Percentiles rank a stretch among this genome's conserved stretches.
These are phyloP conservation scores for Trachurus trachurus DNA, from an alignment of 2,797 vertebrate genomes.

Conservation along the genomic window DNA sequence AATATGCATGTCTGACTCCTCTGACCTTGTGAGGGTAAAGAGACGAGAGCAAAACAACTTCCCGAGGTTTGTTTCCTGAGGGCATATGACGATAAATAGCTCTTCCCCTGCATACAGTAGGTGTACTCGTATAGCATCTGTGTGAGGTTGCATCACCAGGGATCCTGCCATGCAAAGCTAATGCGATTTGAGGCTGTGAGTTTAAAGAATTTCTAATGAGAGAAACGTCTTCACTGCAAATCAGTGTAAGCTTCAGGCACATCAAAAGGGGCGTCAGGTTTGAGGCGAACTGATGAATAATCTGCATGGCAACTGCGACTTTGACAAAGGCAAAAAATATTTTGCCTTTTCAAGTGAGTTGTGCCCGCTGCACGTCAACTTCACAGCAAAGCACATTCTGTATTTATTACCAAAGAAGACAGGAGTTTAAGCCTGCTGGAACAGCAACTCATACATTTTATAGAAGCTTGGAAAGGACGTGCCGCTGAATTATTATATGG, in stretches of 20 bases:
- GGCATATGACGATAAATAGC: constrained; percentile 45
- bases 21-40: constrained; percentile 60
- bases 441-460: constrained; percentile 46
- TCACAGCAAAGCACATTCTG: constrained; percentile 54
- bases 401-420: constrained; percentile 56
- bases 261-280: constrained; percentile 64
- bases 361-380: constrained; percentile 36
- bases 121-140: constrained; percentile 45
- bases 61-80: constrained; percentile 43
- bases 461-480: constrained; percentile 27
- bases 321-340: constrained; percentile 60
- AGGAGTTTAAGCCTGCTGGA: constrained; percentile 32
- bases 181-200: constrained; percentile 66
- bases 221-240: constrained; percentile 49
- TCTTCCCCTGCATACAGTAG: constrained; percentile 26
- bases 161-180: constrained; percentile 61
- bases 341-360: constrained; percentile 52
- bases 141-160: constrained; percentile 64
- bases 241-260: constrained; percentile 61
- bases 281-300: constrained; percentile 65
- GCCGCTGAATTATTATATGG: constrained; percentile 30
- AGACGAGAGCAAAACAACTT: constrained; percentile 54
- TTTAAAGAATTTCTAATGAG: constrained; percentile 72
- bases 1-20: constrained; percentile 52
- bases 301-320: constrained; percentile 62